Percentiles rank a stretch among this genome's conserved stretches.
These are phyloP conservation scores for Lissonota sp. DNA, from an alignment of 2,888 invertebrate genomes.

Conservation along the genomic window DNA sequence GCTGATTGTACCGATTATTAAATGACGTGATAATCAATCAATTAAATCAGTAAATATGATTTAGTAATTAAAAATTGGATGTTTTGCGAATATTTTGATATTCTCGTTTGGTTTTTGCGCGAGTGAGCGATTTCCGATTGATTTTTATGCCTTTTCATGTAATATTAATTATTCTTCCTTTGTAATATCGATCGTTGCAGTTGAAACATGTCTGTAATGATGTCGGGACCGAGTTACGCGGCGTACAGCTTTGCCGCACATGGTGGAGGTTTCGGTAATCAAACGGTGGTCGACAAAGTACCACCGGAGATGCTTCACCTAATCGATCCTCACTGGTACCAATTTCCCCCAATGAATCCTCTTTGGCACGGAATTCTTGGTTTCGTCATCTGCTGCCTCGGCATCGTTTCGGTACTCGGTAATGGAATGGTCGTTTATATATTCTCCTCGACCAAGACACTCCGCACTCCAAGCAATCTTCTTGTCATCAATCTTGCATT, in stretches of 20 bases:
- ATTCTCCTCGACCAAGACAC: slow-evolving; percentile 89
- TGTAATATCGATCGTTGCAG: background rate
- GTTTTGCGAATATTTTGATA: too few relatives aligned
- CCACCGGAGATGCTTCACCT: slow-evolving; percentile 90
- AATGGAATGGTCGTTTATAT: slow-evolving; percentile 91
- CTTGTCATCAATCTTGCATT: slow-evolving; percentile 96
- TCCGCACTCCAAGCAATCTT: slow-evolving; percentile 96
- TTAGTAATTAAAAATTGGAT: too few relatives aligned
- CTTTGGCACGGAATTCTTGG: slow-evolving; percentile 94
- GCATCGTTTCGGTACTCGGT: slow-evolving; percentile 88
- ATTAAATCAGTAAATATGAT: too few relatives aligned
- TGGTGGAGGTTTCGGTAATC: slow-evolving; percentile 85
- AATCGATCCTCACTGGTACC: slow-evolving; percentile 93
- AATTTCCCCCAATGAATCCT: slow-evolving; percentile 95
- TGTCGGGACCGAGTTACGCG: slow-evolving; percentile 85
- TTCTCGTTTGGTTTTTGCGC: too few relatives aligned
- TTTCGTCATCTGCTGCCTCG: slow-evolving; percentile 91
- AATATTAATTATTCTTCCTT: background rate
- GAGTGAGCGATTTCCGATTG: too few relatives aligned
- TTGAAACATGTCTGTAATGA: slow-evolving; percentile 81
- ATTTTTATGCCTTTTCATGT: background rate
- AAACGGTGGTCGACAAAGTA: slow-evolving; percentile 92
- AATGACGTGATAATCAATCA: too few relatives aligned
- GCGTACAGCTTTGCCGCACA: slow-evolving; percentile 85
- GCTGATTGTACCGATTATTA: too few relatives aligned